phyloP scores from a whole-genome alignment of 2,888 invertebrate species.

The Mythimna vitellina region DNA sequence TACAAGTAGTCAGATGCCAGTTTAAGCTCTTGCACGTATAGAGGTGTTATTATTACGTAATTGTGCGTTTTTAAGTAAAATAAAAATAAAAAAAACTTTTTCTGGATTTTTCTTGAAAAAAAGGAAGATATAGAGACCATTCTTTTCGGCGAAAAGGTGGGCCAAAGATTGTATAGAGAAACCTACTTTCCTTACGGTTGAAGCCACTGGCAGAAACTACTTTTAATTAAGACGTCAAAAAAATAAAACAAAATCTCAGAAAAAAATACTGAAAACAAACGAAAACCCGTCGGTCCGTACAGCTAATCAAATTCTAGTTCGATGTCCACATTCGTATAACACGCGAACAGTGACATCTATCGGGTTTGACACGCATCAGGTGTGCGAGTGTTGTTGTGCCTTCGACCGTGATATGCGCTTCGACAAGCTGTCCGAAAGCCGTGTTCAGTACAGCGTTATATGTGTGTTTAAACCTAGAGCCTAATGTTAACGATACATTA shows the following conservation, averaged over 20 bases:
- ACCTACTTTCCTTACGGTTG: no score
- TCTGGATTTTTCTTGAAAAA: no score
- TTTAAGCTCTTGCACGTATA: no score
- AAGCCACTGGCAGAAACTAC: no score
- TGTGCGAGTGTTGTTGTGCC: constrained; percentile 50
- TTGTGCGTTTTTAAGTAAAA: no score
- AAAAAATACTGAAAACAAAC: not conserved
- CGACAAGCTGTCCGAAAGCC: constrained; percentile 52
- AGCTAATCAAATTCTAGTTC: constrained; percentile 39
- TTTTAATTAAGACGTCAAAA: not conserved
- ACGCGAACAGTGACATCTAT: constrained; percentile 54
- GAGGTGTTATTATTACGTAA: no score
- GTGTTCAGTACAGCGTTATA: constrained; percentile 21
- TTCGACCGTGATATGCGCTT: constrained; percentile 48
- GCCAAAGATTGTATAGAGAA: no score
- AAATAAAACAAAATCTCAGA: not conserved
- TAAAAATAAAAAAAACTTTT: no score
- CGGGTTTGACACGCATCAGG: constrained; percentile 57
- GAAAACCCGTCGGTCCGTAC: not conserved
- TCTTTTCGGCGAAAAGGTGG: no score
- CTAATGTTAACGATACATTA: constrained; percentile 19
- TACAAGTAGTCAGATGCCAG: no score
- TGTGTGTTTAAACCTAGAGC: constrained; percentile 41
- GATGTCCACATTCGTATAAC: constrained; percentile 27
- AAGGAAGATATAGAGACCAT: no score